These are phyloP conservation scores for Drosophila rufa DNA, from an alignment of 1,140 invertebrate genomes.

Conservation along the genomic window DNA sequence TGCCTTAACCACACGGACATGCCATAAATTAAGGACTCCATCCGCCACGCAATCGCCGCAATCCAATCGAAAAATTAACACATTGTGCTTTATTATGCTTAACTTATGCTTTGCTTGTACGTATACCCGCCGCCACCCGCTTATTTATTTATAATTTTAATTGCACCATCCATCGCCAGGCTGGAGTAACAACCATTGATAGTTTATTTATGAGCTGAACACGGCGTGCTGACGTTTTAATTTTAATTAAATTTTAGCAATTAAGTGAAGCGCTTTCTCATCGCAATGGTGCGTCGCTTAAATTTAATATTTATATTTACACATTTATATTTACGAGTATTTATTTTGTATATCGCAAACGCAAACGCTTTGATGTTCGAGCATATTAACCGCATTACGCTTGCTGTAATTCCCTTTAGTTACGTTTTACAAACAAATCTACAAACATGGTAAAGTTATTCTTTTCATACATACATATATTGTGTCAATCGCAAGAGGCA, in stretches of 20 bases:
- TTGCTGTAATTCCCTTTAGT: slow-evolving; percentile 41
- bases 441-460: slow-evolving; percentile 48
- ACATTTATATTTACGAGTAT: background rate
- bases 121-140: slow-evolving; percentile 41
- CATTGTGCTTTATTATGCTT: slow-evolving; percentile 43
- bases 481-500: slow-evolving; percentile 77
- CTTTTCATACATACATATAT: slow-evolving; percentile 41
- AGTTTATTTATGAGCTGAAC: slow-evolving; percentile 40
- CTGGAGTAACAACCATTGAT: slow-evolving; percentile 31
- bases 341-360: slow-evolving; percentile 30
- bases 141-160: slow-evolving; percentile 55
- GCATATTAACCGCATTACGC: slow-evolving; percentile 47
- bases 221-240: slow-evolving; percentile 40
- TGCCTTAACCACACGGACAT: slow-evolving; percentile 46
- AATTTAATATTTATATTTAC: slow-evolving; percentile 4
- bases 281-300: slow-evolving; percentile 15
- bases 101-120: slow-evolving; percentile 52
- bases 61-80: slow-evolving; percentile 38
- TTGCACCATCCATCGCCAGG: slow-evolving; percentile 32
- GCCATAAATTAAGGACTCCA: slow-evolving; percentile 44
- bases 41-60: slow-evolving; percentile 29
- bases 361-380: slow-evolving; percentile 51
- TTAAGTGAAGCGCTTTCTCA: slow-evolving; percentile 38
- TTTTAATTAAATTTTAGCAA: slow-evolving; percentile 44
- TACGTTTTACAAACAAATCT: slow-evolving; percentile 39